phyloP scores from a whole-genome alignment of 2,888 invertebrate species.

The Lycocerus yunnanus region DNA sequence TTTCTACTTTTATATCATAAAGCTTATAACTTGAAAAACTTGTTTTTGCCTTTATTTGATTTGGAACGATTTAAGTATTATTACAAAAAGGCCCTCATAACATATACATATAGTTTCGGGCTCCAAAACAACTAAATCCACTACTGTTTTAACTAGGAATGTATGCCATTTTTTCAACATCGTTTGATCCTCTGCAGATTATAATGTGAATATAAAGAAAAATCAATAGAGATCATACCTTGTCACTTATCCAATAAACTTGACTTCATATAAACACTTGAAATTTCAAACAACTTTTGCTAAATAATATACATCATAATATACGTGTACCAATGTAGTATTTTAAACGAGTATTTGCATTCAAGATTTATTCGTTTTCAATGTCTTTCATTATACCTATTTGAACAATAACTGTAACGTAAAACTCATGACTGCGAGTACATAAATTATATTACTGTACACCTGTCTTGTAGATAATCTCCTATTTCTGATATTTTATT shows the following conservation, averaged over 20 bases:
- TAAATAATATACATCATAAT: not conserved
- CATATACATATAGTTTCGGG: no score
- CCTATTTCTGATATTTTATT: constrained; percentile 22
- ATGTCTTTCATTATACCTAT: constrained; percentile 20
- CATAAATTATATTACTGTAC: constrained; percentile 28
- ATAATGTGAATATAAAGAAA: not conserved
- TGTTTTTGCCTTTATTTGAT: no score
- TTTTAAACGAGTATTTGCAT: not conserved
- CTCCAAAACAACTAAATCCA: no score
- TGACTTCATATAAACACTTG: not conserved
- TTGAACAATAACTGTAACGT: constrained; percentile 27
- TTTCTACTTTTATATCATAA: no score
- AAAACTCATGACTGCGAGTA: constrained; percentile 20
- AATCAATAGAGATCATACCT: not conserved
- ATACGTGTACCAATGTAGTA: not conserved
- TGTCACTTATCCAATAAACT: not conserved
- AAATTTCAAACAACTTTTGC: not conserved
- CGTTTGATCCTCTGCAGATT: no score
- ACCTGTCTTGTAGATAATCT: constrained; percentile 20
- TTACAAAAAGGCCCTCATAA: no score
- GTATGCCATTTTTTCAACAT: no score
- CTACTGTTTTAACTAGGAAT: no score
- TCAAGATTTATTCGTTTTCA: constrained; percentile 15
- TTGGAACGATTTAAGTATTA: no score
- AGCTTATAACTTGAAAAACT: no score